Percentiles rank a stretch among this genome's conserved stretches.
Evolutionary conservation across 30 jellyfish, hydroid and myxozoan species (phyloP).

Genomic region (Pseudorhiza aurosa): DNA sequence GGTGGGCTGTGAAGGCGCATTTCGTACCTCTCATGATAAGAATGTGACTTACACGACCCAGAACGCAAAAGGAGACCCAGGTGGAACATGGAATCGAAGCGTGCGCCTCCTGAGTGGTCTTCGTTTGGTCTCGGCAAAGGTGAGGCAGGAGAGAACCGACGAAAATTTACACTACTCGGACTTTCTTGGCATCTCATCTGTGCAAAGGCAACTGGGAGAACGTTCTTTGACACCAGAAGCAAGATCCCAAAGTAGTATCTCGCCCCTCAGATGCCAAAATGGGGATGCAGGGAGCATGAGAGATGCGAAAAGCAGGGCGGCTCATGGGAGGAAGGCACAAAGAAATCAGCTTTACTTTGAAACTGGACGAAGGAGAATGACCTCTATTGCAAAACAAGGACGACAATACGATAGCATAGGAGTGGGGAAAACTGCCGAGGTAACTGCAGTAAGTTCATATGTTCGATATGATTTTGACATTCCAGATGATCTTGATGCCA

Average conservation of each 20-base stretch:
- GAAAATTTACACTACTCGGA: neutral
- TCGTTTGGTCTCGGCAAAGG: neutral
- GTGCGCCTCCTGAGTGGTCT: neutral
- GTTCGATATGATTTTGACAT: slow-evolving; percentile 53
- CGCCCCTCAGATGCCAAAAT: neutral
- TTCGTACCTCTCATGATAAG: no score
- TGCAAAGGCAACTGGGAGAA: neutral
- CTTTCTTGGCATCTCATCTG: neutral
- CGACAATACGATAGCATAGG: slow-evolving; percentile 15
- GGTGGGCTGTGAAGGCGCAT: no score
- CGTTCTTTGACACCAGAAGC: slow-evolving; percentile 9
- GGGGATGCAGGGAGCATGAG: neutral
- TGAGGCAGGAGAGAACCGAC: neutral
- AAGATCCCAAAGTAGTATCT: neutral
- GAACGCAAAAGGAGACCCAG: neutral
- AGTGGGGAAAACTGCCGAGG: slow-evolving; percentile 34
- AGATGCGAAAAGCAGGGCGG: neutral
- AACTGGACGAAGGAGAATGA: neutral
- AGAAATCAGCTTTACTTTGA: neutral
- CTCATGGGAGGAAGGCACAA: neutral
- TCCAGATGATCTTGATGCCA: slow-evolving; percentile 51
- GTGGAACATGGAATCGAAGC: slow-evolving; percentile 1
- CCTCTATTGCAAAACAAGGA: neutral
- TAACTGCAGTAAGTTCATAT: slow-evolving; percentile 37
- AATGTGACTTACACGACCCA: no score